phyloP scores from a whole-genome alignment of 2,888 invertebrate species.

The Nomada ruficornis region DNA sequence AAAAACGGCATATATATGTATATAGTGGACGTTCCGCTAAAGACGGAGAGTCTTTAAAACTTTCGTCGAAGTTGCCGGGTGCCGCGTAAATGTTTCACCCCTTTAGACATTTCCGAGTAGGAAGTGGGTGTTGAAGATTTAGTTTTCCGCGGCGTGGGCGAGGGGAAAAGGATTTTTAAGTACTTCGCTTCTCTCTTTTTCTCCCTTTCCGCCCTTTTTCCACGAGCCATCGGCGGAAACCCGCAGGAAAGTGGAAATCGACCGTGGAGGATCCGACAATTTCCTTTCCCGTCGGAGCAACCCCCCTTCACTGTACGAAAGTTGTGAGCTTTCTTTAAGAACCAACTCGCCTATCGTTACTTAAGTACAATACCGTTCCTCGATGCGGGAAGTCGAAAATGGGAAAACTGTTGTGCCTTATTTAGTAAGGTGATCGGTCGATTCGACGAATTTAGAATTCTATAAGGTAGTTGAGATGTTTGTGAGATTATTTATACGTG shows the following conservation, averaged over 20 bases:
- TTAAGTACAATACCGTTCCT: constrained; percentile 10
- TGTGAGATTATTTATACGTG: too few relatives aligned
- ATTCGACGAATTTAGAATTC: not conserved
- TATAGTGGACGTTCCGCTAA: not conserved
- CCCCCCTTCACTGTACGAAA: constrained; percentile 17
- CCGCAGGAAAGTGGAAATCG: constrained; percentile 62
- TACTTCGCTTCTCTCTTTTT: constrained; percentile 14
- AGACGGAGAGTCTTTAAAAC: constrained; percentile 48
- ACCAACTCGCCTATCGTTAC: constrained; percentile 17
- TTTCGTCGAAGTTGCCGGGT: constrained; percentile 35
- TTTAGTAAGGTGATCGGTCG: not conserved
- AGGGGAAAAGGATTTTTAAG: constrained; percentile 63
- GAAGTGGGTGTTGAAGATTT: constrained; percentile 58
- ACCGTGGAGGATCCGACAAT: constrained; percentile 54
- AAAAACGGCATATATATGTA: not conserved
- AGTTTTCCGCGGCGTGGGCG: constrained; percentile 41
- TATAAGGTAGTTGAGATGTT: not conserved
- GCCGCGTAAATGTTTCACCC: constrained; percentile 55
- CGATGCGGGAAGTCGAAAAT: not conserved
- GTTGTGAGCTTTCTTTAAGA: constrained; percentile 39
- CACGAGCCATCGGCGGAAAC: constrained; percentile 39
- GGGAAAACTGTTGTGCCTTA: not conserved
- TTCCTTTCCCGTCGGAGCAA: constrained; percentile 41
- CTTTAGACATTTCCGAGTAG: constrained; percentile 52
- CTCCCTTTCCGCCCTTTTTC: not conserved